A percentile compares a stretch with the other conserved stretches of the same genome.
Evolutionary conservation across 2,797 vertebrate genomes (phyloP).

Genomic region (Pangasius macronema): DNA sequence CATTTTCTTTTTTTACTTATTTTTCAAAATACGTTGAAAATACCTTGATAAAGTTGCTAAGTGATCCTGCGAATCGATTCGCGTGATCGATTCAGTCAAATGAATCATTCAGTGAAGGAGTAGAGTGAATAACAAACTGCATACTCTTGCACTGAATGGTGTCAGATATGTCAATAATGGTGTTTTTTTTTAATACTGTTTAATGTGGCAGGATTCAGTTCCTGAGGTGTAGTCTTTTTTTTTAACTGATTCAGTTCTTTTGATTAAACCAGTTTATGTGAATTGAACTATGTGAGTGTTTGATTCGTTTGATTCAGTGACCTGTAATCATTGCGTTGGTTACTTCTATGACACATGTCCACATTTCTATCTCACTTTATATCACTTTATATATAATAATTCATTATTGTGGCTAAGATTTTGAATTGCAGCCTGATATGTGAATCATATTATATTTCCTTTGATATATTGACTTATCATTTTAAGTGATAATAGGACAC

Average conservation of each 20-base stretch:
- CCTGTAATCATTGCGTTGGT: not conserved
- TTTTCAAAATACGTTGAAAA: too few relatives aligned
- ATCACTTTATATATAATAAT: not conserved
- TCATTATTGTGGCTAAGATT: not conserved
- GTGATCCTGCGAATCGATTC: conserved; percentile 15
- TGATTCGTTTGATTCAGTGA: not conserved
- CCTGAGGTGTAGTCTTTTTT: not conserved
- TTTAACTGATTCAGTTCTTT: not conserved
- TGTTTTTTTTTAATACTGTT: not conserved
- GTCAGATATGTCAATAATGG: not conserved
- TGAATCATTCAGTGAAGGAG: not conserved
- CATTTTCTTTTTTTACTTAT: too few relatives aligned
- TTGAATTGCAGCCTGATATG: not conserved
- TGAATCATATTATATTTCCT: not conserved
- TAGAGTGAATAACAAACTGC: not conserved
- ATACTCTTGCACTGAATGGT: too few relatives aligned
- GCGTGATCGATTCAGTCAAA: not conserved
- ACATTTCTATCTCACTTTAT: not conserved
- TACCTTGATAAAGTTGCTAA: too few relatives aligned
- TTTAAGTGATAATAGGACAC: not conserved
- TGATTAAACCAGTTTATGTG: not conserved
- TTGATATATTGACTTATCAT: not conserved
- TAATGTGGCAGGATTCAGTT: not conserved
- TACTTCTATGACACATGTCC: not conserved
- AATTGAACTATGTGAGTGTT: not conserved